Percentiles rank a stretch among this genome's conserved stretches.
Evolutionary conservation across 2,797 vertebrate genomes (phyloP).

Genomic region (Parauchenoglanis punctatus): DNA sequence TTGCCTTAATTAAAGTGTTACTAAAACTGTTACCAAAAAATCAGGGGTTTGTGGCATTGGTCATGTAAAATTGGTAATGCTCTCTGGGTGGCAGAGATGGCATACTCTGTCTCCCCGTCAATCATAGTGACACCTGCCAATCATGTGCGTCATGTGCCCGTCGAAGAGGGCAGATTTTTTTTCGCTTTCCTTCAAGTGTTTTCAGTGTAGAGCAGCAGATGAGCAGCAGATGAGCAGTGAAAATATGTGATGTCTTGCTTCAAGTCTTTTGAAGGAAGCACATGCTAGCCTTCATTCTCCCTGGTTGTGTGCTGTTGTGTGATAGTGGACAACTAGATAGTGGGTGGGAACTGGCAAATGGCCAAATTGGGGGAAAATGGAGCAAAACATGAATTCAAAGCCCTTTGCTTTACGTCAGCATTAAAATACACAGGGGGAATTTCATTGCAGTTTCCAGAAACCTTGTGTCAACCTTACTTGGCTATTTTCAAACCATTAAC

Average conservation of each 20-base stretch:
- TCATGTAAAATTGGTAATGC: not conserved
- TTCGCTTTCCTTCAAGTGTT: not conserved
- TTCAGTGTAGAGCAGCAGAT: not conserved
- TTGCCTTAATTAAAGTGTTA: not conserved
- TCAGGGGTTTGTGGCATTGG: not conserved
- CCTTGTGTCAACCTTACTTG: slow-evolving; percentile 6
- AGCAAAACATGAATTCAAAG: not conserved
- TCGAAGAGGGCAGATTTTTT: not conserved
- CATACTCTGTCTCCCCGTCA: not conserved
- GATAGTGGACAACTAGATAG: not conserved
- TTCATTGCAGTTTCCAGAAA: not conserved
- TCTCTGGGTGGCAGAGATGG: not conserved
- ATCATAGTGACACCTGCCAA: not conserved
- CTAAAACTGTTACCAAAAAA: not conserved
- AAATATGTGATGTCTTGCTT: not conserved
- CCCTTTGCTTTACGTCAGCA: not conserved
- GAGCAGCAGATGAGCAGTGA: not conserved
- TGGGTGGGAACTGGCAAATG: not conserved
- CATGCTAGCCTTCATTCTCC: not conserved
- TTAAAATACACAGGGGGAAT: not conserved
- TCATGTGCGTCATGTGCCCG: not conserved
- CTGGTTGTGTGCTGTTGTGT: not conserved
- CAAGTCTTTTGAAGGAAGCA: not conserved
- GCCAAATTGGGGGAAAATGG: not conserved
- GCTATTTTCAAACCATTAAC: slow-evolving; percentile 1